phyloP scores from a whole-genome alignment of 2,113 vertebrate species.

The Oreochromis niloticus region DNA sequence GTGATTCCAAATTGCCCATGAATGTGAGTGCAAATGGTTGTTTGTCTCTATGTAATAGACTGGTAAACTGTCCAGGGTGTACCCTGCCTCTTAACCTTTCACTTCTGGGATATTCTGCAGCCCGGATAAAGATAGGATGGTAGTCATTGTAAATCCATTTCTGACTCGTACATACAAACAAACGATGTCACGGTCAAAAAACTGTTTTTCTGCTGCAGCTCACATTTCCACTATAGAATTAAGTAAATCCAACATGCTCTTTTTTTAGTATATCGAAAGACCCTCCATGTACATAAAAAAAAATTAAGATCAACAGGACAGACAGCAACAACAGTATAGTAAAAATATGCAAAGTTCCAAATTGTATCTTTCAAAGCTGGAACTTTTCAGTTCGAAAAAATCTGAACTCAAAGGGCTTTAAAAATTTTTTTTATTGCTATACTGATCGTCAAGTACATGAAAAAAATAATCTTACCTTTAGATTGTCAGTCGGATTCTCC shows the following conservation, averaged over 20 bases:
- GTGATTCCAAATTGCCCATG: background rate
- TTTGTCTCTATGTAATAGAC: no score
- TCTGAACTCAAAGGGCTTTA: background rate
- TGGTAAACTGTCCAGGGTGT: no score
- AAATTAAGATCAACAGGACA: background rate
- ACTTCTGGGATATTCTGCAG: background rate
- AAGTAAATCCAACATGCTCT: background rate
- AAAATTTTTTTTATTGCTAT: background rate
- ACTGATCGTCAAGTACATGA: accelerated
- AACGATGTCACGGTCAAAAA: background rate
- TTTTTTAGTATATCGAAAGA: background rate
- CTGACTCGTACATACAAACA: accelerated
- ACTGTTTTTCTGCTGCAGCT: no score
- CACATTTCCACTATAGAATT: no score
- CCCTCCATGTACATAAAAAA: background rate
- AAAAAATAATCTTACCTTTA: background rate
- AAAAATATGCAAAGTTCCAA: background rate
- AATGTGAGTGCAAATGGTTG: no score
- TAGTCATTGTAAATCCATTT: background rate
- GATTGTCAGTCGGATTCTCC: accelerated
- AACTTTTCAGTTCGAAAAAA: accelerated
- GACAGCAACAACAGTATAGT: background rate
- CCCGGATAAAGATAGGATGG: background rate
- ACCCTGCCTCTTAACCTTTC: accelerated
- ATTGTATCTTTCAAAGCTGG: background rate